A percentile compares a stretch with the other conserved stretches of the same genome.
phyloP scores from a whole-genome alignment of 2,113 vertebrate genomes.

The Phyllopteryx taeniolatus region DNA sequence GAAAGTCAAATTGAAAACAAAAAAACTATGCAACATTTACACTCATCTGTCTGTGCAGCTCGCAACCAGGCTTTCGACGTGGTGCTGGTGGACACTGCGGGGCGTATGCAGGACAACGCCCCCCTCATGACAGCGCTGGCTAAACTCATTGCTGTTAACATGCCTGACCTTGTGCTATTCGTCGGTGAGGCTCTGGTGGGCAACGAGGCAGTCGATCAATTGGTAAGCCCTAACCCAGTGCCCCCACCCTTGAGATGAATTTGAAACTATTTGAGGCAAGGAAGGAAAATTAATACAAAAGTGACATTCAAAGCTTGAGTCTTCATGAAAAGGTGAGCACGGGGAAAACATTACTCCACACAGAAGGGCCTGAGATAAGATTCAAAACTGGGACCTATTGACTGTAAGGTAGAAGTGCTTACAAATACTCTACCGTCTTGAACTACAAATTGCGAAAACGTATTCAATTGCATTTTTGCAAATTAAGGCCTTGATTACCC shows the following conservation, averaged over 20 bases:
- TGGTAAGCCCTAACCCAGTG: slow-evolving; percentile 75
- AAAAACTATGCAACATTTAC: not conserved
- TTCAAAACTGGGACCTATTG: too few relatives aligned
- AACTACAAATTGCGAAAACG: too few relatives aligned
- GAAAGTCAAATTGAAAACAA: not conserved
- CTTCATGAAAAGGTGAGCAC: not conserved
- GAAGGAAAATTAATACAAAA: not conserved
- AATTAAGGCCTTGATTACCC: too few relatives aligned
- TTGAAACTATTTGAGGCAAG: not conserved
- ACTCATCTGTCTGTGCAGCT: slow-evolving; percentile 65
- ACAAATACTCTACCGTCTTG: too few relatives aligned
- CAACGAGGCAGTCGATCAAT: slow-evolving; percentile 96
- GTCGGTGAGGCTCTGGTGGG: slow-evolving; percentile 97
- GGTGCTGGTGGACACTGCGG: slow-evolving; percentile 97
- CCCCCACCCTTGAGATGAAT: not conserved
- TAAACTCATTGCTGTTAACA: slow-evolving; percentile 94
- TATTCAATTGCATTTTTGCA: too few relatives aligned
- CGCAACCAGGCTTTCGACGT: slow-evolving; percentile 93
- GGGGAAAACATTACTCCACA: too few relatives aligned
- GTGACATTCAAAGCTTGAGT: not conserved
- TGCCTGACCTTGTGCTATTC: slow-evolving; percentile 93
- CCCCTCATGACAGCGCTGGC: slow-evolving; percentile 95
- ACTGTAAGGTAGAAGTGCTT: too few relatives aligned
- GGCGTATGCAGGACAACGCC: slow-evolving; percentile 97
- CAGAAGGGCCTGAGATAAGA: too few relatives aligned